phyloP scores from a whole-genome alignment of 2,113 vertebrate species.

The Daboia siamensis region DNA sequence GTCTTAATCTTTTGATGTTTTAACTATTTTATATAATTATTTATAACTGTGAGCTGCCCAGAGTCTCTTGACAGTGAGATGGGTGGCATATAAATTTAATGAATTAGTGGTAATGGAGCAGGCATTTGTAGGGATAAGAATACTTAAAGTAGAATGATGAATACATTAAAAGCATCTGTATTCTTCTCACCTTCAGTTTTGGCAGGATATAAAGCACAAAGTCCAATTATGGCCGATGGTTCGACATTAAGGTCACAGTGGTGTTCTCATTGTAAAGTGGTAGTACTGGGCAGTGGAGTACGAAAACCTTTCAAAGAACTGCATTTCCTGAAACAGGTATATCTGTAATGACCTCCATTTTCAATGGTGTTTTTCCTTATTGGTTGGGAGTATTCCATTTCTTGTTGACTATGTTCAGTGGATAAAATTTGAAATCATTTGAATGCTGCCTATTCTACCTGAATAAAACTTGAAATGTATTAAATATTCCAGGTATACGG shows the following conservation, averaged over 20 bases:
- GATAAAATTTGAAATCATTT: not conserved
- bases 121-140: not conserved
- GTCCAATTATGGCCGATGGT: constrained; percentile 56
- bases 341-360: not conserved
- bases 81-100: not conserved
- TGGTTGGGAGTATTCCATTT: not conserved
- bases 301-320: constrained; percentile 78
- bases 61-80: not conserved
- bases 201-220: constrained; percentile 68
- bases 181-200: constrained; percentile 62
- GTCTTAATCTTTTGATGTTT: not conserved
- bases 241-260: constrained; percentile 76
- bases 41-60: not conserved
- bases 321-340: constrained; percentile 72
- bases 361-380: accelerated
- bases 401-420: not conserved
- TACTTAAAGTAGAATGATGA: not conserved
- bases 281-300: constrained; percentile 88
- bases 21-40: not conserved
- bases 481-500: not conserved
- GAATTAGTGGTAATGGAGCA: not conserved
- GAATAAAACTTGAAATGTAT: not conserved
- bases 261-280: constrained; percentile 90
- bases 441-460: not conserved
- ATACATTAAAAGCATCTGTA: not conserved